Percentiles rank a stretch among this genome's conserved stretches.
Evolutionary conservation across 2,888 invertebrate genomes (phyloP).

Genomic region (Mythimna albipuncta): DNA sequence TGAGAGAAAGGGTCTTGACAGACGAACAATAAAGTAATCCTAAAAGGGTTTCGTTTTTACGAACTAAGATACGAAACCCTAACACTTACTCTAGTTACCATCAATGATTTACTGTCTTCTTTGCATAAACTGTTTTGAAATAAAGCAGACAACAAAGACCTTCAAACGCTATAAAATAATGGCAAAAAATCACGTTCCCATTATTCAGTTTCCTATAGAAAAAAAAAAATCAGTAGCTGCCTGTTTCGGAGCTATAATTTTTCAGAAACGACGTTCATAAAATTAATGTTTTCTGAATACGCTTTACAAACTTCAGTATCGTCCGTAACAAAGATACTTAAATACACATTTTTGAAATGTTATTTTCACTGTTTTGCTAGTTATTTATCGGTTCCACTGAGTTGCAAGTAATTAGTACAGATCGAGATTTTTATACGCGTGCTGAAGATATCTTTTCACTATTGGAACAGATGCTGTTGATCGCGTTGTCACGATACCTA

Average conservation of each 20-base stretch:
- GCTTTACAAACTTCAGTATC: conserved; percentile 18
- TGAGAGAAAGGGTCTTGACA: too few species aligned
- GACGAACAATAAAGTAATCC: too few species aligned
- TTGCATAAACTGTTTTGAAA: conserved; percentile 25
- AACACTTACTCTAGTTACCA: neutral
- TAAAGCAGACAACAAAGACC: conserved; percentile 49
- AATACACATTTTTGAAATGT: conserved; percentile 5
- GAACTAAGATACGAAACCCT: neutral
- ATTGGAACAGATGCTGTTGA: conserved; percentile 52
- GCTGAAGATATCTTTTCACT: conserved; percentile 49
- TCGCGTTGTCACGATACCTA: conserved; percentile 30
- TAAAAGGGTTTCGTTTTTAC: too few species aligned
- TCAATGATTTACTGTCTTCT: conserved; percentile 9
- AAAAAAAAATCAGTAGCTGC: conserved; percentile 52
- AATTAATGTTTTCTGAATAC: conserved; percentile 50
- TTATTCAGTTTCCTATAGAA: conserved; percentile 45
- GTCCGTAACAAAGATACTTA: conserved; percentile 9
- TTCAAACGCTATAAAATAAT: conserved; percentile 48
- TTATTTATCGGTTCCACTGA: neutral
- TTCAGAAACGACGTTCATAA: conserved; percentile 41
- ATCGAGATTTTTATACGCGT: conserved; percentile 32
- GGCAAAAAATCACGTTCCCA: conserved; percentile 47
- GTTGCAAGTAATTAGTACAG: conserved; percentile 9
- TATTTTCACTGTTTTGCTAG: conserved; percentile 1
- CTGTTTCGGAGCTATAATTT: conserved; percentile 41